Evolutionary conservation across 2,797 vertebrate species (phyloP).

Genomic region (Emydoidea blandingii): DNA sequence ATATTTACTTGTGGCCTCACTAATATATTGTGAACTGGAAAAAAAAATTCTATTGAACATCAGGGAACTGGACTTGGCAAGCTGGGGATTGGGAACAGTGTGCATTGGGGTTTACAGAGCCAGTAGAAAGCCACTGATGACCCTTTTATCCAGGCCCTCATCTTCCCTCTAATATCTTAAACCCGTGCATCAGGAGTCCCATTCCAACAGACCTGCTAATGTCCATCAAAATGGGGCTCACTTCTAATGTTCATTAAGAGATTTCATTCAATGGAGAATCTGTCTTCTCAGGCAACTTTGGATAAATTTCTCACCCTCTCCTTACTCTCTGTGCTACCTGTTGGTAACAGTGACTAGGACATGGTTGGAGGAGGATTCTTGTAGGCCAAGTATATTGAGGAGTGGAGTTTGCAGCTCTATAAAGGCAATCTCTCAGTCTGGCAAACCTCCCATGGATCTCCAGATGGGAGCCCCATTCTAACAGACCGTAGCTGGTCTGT

Average conservation of each 20-base stretch:
- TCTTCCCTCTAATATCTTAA: neutral
- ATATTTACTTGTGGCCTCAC: neutral
- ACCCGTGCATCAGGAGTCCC: neutral
- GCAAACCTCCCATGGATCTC: neutral
- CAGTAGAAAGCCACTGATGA: neutral
- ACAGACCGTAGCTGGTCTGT: neutral
- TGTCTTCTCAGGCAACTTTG: neutral
- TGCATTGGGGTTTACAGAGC: neutral
- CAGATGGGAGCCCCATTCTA: neutral
- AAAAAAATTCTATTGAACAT: neutral
- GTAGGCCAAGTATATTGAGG: neutral
- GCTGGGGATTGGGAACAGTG: neutral
- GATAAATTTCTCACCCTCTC: neutral
- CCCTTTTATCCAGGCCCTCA: neutral
- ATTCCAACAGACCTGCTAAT: neutral
- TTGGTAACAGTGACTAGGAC: neutral
- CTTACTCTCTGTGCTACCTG: neutral
- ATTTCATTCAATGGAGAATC: neutral
- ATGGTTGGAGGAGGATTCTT: neutral
- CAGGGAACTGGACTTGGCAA: neutral
- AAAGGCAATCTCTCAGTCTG: neutral
- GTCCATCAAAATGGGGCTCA: neutral
- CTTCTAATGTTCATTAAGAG: neutral
- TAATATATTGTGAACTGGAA: neutral
- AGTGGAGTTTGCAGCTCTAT: neutral